A percentile compares a stretch with the other conserved stretches of the same genome.
These are phyloP conservation scores for Drosophila ananassae DNA, from an alignment of 1,140 invertebrate genomes.

Conservation along the genomic window DNA sequence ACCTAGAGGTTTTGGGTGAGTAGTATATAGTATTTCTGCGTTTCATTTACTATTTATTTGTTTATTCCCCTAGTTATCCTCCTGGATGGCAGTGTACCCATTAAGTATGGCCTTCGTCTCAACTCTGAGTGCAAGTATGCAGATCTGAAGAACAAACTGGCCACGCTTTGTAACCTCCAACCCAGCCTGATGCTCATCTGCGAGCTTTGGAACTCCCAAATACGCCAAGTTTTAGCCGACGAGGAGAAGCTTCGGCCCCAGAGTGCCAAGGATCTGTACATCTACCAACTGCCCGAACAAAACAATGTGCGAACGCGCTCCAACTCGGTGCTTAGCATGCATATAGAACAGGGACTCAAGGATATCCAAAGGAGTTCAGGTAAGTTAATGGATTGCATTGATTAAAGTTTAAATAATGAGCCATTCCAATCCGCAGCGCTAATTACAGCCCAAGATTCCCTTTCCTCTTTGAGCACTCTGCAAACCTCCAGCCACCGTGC, in stretches of 20 bases:
- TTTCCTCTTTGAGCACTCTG: conserved; percentile 65
- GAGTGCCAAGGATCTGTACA: conserved; percentile 76
- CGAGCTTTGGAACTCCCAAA: conserved; percentile 88
- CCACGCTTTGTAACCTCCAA: conserved; percentile 87
- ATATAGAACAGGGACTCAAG: conserved; percentile 81
- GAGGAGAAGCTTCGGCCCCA: conserved; percentile 83
- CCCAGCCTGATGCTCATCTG: conserved; percentile 88
- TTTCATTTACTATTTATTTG: not conserved
- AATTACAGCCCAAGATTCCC: conserved; percentile 65
- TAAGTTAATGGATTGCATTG: conserved; percentile 9
- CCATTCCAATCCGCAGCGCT: conserved; percentile 31
- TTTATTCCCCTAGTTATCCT: conserved; percentile 86
- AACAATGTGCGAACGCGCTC: conserved; percentile 57
- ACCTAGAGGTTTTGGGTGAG: conserved; percentile 90
- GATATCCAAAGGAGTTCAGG: conserved; percentile 81
- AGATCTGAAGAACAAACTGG: conserved; percentile 89
- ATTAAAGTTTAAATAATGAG: not conserved
- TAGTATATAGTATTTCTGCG: not conserved
- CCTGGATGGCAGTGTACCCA: conserved; percentile 91
- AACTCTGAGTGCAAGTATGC: conserved; percentile 91
- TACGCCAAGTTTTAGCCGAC: conserved; percentile 85
- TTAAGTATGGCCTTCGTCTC: conserved; percentile 92
- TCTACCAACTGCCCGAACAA: conserved; percentile 83
- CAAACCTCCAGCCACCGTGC: conserved; percentile 58
- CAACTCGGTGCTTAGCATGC: conserved; percentile 74